Base-by-base conservation (phyloP, 2,888 invertebrate genomes). In the Agrilus cyanescens region DNA sequence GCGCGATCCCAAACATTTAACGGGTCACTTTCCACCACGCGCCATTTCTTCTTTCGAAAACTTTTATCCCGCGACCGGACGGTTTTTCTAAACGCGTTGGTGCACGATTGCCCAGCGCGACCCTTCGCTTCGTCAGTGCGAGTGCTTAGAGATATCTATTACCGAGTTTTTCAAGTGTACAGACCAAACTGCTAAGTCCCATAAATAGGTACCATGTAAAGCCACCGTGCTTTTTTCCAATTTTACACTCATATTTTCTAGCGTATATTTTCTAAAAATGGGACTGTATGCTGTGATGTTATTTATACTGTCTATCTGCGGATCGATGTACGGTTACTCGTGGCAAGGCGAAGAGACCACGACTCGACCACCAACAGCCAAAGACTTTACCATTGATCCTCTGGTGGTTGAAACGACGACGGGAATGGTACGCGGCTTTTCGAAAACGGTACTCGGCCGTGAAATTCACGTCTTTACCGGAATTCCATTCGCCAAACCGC, bases 401-500 rank as follows among this genome's bases (percentile, higher is more conserved):
- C 71, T 88, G 47, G 80, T 88, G 41, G 86, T 90, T 37, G 82
- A 85, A 64, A 90, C 89, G 16, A 82, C 80, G 51, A 84, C 80
- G 56, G 90, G 90, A 1, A 74, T 82, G 46, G 79, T 90, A 43
- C 80, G 85, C 49, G 90, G 90, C 15, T 78, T 80, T 55, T 78
- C 85, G 13, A 82, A 83, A 59, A 81, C 82, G 48, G 83, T 90
- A 53, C 73, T 89, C 66, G 82, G 88, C 40, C 78, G 87, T 41
- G 82, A 93, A 65, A 85, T 91, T 25, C 88, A 89, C 63, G 82
- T 85, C 40, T 93, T 86, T 60, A 82, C 83, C 40, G 91, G 91
- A 4, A 85, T 93, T 49, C 93, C 93, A 12, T 93, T 88, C 62
- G 93, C 91, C 6, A 87, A 89, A 63, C 85, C 91, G 2, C 91